Percentiles rank a stretch among this genome's conserved stretches.
Conservation (phyloP, 2,797 vertebrate genomes). For the Margarornis squamiger region DNA sequence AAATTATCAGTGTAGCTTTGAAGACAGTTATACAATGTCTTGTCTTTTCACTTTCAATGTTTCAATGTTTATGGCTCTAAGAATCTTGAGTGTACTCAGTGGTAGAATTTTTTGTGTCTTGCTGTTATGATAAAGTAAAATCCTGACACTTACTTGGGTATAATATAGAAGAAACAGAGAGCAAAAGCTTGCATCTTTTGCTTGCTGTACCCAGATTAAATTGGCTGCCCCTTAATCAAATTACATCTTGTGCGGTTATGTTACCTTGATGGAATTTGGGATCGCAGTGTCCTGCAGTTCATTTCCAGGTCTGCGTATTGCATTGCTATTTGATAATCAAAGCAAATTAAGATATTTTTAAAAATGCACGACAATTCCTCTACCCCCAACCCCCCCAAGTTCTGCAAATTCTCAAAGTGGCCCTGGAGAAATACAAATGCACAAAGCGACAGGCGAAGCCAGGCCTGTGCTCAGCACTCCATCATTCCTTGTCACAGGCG, state of each 20-base stretch:
- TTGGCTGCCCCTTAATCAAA: constrained; percentile 53
- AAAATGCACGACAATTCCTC: background rate
- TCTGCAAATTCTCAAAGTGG: constrained; percentile 73
- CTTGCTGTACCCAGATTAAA: constrained; percentile 58
- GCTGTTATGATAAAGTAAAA: constrained; percentile 29
- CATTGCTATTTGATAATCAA: constrained; percentile 31
- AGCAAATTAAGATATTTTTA: constrained; percentile 47
- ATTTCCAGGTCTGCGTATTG: background rate
- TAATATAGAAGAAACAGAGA: constrained; percentile 16
- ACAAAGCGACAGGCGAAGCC: constrained; percentile 75
- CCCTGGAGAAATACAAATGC: constrained; percentile 82
- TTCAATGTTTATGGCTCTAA: background rate
- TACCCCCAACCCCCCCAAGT: constrained; percentile 17
- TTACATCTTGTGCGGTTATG: background rate
- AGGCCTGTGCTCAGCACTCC: constrained; percentile 81
- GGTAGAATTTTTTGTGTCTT: constrained; percentile 26
- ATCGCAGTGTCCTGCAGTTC: background rate
- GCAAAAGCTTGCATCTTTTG: constrained; percentile 30
- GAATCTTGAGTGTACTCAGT: background rate
- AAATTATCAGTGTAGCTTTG: background rate
- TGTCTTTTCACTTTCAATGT: background rate
- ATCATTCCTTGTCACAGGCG: constrained; percentile 84
- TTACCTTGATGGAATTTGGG: constrained; percentile 13
- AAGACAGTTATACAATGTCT: background rate
- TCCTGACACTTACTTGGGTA: constrained; percentile 2